Percentiles rank a stretch among this genome's conserved stretches.
phyloP scores from a whole-genome alignment of 2,113 vertebrate species.

The Gyps fulvus region DNA sequence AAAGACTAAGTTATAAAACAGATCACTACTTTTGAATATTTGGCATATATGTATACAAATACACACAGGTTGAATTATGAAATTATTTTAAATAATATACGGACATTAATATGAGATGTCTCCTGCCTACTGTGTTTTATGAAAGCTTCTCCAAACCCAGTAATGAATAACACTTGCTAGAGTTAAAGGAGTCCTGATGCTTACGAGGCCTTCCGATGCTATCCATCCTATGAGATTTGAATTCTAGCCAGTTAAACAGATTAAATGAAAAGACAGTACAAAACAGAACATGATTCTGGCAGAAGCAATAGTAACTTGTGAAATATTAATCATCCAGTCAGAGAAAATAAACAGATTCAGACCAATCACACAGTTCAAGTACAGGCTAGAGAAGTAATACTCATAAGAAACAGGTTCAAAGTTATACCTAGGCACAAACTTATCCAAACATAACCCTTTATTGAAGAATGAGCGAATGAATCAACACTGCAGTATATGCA shows the following conservation, averaged over 20 bases:
- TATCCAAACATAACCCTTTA: not conserved
- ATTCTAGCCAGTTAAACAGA: not conserved
- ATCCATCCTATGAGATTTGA: not conserved
- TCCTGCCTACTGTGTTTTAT: not conserved
- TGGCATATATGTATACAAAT: not conserved
- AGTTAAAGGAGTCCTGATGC: not conserved
- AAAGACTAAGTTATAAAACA: not conserved
- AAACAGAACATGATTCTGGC: not conserved
- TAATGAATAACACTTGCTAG: not conserved
- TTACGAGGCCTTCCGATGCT: not conserved
- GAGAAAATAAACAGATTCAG: not conserved
- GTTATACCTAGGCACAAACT: not conserved
- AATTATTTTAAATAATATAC: not conserved
- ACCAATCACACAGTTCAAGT: not conserved
- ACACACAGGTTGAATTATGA: not conserved
- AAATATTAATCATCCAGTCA: not conserved
- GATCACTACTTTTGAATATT: not conserved
- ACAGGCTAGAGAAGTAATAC: not conserved
- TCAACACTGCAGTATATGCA: accelerated
- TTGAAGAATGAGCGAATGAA: not conserved
- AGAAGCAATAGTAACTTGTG: not conserved
- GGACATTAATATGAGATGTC: not conserved
- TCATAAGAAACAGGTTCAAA: not conserved
- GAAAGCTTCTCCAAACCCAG: not conserved
- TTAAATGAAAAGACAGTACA: not conserved